These are phyloP conservation scores for Apis dorsata DNA, from an alignment of 1,140 invertebrate species.

Conservation along the genomic window DNA sequence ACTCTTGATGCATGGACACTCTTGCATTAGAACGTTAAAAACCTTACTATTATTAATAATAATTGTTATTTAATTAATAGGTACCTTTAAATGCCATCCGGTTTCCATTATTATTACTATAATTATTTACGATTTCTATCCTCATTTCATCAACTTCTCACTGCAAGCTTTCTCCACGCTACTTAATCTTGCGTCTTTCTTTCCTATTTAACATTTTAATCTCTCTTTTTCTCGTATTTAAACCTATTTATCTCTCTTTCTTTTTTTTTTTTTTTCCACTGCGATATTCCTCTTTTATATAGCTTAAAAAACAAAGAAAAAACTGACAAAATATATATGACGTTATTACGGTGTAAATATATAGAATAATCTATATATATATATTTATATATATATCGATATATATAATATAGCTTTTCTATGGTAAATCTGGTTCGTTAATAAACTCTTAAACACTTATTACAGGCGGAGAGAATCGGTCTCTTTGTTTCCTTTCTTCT, in stretches of 20 bases:
- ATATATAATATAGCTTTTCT: constrained; percentile 61
- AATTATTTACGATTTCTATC: constrained; percentile 16
- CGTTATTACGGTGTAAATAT: constrained; percentile 56
- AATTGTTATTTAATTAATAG: constrained; percentile 66
- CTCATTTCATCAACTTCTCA: neutral
- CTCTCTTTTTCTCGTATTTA: constrained; percentile 16
- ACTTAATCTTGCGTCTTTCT: constrained; percentile 1
- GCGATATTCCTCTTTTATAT: constrained; percentile 45
- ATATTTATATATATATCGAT: constrained; percentile 52
- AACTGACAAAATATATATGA: constrained; percentile 69
- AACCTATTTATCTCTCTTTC: constrained; percentile 29
- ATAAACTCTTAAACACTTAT: constrained; percentile 58
- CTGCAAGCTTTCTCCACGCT: neutral
- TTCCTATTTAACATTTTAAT: neutral
- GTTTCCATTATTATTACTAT: constrained; percentile 57
- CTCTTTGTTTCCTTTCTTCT: constrained; percentile 35
- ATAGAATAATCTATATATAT: constrained; percentile 49
- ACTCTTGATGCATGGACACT: constrained; percentile 54
- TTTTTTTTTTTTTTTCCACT: neutral
- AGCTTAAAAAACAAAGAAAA: constrained; percentile 47
- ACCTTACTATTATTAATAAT: constrained; percentile 53
- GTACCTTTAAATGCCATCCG: constrained; percentile 72
- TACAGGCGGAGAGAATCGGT: constrained; percentile 62
- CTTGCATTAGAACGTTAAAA: constrained; percentile 30
- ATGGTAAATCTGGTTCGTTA: constrained; percentile 58